Evolutionary conservation across 2,113 vertebrate genomes (phyloP).

Genomic region (Grantiella picta): DNA sequence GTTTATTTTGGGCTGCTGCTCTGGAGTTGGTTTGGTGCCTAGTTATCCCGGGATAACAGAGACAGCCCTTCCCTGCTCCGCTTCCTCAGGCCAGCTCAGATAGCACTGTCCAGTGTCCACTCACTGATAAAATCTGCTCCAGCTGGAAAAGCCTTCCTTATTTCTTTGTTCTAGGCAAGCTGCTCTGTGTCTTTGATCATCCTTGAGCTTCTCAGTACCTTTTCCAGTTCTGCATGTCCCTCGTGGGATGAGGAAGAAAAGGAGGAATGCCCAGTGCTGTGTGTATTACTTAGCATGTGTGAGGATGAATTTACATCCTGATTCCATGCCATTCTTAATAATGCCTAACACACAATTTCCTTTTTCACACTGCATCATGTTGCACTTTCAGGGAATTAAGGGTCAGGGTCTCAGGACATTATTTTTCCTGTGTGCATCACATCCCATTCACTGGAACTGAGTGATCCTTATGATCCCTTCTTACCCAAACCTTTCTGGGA

Average conservation of each 20-base stretch:
- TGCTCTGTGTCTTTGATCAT: fast-evolving
- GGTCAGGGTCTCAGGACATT: fast-evolving
- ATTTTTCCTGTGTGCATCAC: fast-evolving
- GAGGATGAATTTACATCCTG: not conserved
- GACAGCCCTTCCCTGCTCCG: not conserved
- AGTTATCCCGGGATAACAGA: not conserved
- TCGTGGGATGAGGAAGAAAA: not conserved
- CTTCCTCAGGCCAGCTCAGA: not conserved
- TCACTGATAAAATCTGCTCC: not conserved
- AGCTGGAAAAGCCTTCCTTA: not conserved
- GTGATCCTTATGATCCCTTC: not conserved
- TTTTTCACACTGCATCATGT: not conserved
- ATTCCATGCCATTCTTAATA: not conserved
- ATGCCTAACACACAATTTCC: not conserved
- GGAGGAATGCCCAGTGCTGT: not conserved
- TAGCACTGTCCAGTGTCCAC: not conserved
- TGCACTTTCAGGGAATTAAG: not conserved
- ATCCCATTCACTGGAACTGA: fast-evolving
- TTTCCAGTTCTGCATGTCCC: fast-evolving
- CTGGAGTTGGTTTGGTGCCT: not conserved
- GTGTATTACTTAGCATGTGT: not conserved
- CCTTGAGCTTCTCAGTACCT: not conserved
- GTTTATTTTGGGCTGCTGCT: not conserved
- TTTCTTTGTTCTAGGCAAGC: not conserved
- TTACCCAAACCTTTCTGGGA: not conserved